Conservation (phyloP, 2,113 vertebrate species). For the Dasyprocta punctata region DNA sequence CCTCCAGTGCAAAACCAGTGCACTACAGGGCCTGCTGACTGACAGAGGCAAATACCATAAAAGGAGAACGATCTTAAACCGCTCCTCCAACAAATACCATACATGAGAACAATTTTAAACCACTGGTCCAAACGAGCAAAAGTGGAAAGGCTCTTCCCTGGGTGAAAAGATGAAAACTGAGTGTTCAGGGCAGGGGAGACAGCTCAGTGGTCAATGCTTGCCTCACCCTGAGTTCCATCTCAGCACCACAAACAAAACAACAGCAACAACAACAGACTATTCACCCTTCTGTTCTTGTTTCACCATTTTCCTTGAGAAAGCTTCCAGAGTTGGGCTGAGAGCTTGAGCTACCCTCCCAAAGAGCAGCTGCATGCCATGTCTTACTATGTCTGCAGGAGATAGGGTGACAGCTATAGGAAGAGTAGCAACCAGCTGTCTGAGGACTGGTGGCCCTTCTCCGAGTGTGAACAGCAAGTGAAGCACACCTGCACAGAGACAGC, state of each 20-base stretch:
- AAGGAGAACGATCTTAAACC: background rate
- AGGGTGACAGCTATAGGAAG: background rate
- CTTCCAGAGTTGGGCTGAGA: background rate
- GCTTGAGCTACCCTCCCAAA: background rate
- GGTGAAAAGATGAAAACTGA: background rate
- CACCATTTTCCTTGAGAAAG: background rate
- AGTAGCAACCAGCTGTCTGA: background rate
- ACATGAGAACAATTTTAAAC: background rate
- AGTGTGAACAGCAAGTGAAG: background rate
- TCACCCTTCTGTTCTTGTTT: background rate
- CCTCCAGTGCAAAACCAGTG: background rate
- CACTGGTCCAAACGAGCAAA: background rate
- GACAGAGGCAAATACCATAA: background rate
- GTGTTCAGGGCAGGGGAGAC: background rate
- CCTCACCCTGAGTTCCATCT: background rate
- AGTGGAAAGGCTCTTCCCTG: background rate
- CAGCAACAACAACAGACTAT: background rate
- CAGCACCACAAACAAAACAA: background rate
- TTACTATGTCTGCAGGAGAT: fast-evolving
- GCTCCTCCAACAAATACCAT: background rate
- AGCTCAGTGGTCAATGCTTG: background rate
- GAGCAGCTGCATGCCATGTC: background rate
- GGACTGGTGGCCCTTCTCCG: background rate
- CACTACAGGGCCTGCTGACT: background rate
- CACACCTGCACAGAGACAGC: background rate